phyloP scores from a whole-genome alignment of 2,888 invertebrate genomes.

The Blomia tropicalis region DNA sequence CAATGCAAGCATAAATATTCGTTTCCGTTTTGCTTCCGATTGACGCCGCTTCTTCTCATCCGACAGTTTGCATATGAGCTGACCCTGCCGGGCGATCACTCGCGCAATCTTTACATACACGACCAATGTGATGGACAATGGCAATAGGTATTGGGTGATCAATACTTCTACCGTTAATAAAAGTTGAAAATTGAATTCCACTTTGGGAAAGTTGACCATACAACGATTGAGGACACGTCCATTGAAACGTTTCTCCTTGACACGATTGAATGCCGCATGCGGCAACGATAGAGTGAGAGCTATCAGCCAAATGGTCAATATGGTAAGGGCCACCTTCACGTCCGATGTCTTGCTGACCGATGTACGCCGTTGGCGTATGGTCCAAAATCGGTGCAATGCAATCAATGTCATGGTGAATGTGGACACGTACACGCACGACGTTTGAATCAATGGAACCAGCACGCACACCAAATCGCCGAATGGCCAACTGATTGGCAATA shows the following conservation, averaged over 20 bases:
- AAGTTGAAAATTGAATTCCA: slow-evolving; percentile 1
- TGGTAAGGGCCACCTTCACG: background rate
- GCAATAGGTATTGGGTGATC: slow-evolving; percentile 16
- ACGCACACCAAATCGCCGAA: slow-evolving; percentile 38
- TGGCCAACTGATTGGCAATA: slow-evolving; percentile 34
- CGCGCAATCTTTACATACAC: slow-evolving; percentile 14
- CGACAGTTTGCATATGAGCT: background rate
- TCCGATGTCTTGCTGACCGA: background rate
- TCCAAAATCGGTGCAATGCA: slow-evolving; percentile 36
- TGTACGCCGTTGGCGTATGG: background rate
- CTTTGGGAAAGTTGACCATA: background rate
- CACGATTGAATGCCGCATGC: slow-evolving; percentile 20
- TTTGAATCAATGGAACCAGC: slow-evolving; percentile 37
- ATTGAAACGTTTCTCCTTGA: background rate
- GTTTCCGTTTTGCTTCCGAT: slow-evolving; percentile 5
- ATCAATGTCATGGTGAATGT: slow-evolving; percentile 39
- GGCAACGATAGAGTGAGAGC: slow-evolving; percentile 25
- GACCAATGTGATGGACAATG: slow-evolving; percentile 9
- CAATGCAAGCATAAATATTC: slow-evolving; percentile 17
- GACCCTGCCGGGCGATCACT: slow-evolving; percentile 8
- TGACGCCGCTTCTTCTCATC: slow-evolving; percentile 15
- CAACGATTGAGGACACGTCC: slow-evolving; percentile 1
- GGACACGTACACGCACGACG: slow-evolving; percentile 34
- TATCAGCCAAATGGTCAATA: slow-evolving; percentile 33
- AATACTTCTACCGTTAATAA: slow-evolving; percentile 14